Base-by-base conservation (phyloP, 2,113 vertebrate genomes). In the Zosterops lateralis region DNA sequence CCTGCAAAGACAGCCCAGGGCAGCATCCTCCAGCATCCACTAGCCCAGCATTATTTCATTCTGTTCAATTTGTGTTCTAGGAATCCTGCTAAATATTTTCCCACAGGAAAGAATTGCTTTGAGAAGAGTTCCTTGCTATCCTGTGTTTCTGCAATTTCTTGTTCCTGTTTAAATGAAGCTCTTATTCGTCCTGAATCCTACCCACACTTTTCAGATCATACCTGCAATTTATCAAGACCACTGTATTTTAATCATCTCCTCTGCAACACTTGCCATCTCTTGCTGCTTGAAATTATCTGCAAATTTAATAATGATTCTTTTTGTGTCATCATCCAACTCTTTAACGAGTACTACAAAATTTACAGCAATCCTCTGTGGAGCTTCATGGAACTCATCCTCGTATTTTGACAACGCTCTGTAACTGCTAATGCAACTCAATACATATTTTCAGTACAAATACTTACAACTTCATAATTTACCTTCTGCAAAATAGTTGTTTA, bases 231-330 rank as follows among this genome's bases (percentile, higher is more conserved):
- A 83, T 82, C 67, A 87, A 73, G 58, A 73, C 42, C 45, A 38
- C 32, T 54, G 50, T 76, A 90, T 95, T 91, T 79, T 94, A 92
- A 70, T 87, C 16, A 34, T 90, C 42, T 50, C 32, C 71, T 83
- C 82, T 83, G 73, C 58, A 5, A 6, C 70, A 65, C 24, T 73
- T 91, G 58, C 42, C 84, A 74, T 61, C 81, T 84, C 81, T 79
- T 79, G 48, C 54, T 91, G 78, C 81, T 82, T 82, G 50, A 89
- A 92, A 91, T 90, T 73, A 76, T 58, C 78, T 82, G 54, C 40
- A 94, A 89, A 91, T 89, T 91, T 79, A 87, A 89, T 91, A 87
- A 89, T 48, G 14, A 91, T 79, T 79, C 62, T 61, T 65, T 67
- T 71, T 91, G 22, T 85, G 78, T 90, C 78, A 91, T 73, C 50